A percentile compares a stretch with the other conserved stretches of the same genome.
Conservation (phyloP, 2,888 invertebrate genomes). For the Sepioteuthis lessoniana region DNA sequence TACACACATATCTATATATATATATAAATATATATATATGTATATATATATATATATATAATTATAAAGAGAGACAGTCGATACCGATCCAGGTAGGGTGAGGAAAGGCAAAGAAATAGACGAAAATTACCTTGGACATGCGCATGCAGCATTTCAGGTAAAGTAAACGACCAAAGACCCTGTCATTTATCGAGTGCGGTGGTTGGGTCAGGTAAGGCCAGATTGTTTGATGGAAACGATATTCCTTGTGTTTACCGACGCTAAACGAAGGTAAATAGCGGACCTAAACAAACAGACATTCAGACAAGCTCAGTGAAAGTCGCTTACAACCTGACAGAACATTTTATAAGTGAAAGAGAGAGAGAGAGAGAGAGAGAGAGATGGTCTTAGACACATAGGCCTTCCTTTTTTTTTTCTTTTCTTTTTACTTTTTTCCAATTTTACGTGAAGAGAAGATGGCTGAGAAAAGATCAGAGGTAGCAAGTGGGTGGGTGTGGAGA, state of each 20-base stretch:
- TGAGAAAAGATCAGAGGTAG: no score
- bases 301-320: not conserved
- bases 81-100: not conserved
- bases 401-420: no score
- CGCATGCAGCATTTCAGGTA: not conserved
- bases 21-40: no score
- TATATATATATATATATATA: not conserved
- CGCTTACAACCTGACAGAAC: not conserved
- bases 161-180: not conserved
- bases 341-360: not conserved
- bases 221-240: not conserved
- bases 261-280: not conserved
- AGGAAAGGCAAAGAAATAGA: not conserved
- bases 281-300: not conserved
- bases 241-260: conserved; percentile 1
- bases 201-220: not conserved
- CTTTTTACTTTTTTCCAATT: no score
- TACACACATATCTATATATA: no score
- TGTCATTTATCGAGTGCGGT: not conserved
- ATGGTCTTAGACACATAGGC: no score
- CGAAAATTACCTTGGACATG: not conserved
- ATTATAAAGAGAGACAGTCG: not conserved
- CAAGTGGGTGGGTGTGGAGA: no score
- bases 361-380: no score
- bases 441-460: no score